A percentile compares a stretch with the other conserved stretches of the same genome.
These are phyloP conservation scores for Drosophila parthenogenetica DNA, from an alignment of 2,888 invertebrate genomes.

Conservation along the genomic window DNA sequence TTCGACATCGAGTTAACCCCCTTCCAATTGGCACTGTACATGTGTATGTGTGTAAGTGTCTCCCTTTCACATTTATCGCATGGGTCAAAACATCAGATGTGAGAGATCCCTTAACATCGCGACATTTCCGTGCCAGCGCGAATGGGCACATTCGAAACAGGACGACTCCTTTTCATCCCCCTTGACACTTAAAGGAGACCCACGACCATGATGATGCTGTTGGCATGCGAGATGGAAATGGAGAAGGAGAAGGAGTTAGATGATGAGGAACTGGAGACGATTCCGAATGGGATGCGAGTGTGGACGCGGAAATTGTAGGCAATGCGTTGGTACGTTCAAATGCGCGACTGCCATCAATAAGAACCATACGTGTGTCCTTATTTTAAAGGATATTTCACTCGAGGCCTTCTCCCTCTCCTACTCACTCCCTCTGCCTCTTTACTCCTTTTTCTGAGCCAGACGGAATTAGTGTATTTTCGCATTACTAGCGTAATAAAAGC, in stretches of 20 bases:
- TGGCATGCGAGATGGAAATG: neutral
- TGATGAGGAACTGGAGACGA: neutral
- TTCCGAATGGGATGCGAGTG: slow-evolving; percentile 20
- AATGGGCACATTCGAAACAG: slow-evolving; percentile 22
- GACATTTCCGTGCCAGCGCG: slow-evolving; percentile 30
- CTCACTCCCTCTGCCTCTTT: neutral
- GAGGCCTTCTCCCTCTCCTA: slow-evolving; percentile 22
- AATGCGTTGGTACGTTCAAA: slow-evolving; percentile 29
- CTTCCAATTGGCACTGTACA: neutral
- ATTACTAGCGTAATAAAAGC: slow-evolving; percentile 45
- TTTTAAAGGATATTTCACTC: slow-evolving; percentile 54
- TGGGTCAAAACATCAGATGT: slow-evolving; percentile 48
- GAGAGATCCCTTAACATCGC: slow-evolving; percentile 37
- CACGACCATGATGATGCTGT: slow-evolving; percentile 3
- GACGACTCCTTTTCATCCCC: slow-evolving; percentile 45
- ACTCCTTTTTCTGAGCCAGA: slow-evolving; percentile 9
- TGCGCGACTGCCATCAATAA: slow-evolving; percentile 47
- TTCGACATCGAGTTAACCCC: slow-evolving; percentile 9
- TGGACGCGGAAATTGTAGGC: slow-evolving; percentile 27
- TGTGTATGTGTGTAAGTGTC: neutral
- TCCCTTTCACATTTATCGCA: slow-evolving; percentile 16
- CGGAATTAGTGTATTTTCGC: slow-evolving; percentile 37
- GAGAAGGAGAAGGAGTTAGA: too few relatives aligned
- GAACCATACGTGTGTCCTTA: slow-evolving; percentile 41
- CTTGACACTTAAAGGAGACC: slow-evolving; percentile 19